Evolutionary conservation across 2,113 vertebrate species (phyloP), one percentile per base, ranked within the genome.

Genomic region (Geococcyx californianus): DNA sequence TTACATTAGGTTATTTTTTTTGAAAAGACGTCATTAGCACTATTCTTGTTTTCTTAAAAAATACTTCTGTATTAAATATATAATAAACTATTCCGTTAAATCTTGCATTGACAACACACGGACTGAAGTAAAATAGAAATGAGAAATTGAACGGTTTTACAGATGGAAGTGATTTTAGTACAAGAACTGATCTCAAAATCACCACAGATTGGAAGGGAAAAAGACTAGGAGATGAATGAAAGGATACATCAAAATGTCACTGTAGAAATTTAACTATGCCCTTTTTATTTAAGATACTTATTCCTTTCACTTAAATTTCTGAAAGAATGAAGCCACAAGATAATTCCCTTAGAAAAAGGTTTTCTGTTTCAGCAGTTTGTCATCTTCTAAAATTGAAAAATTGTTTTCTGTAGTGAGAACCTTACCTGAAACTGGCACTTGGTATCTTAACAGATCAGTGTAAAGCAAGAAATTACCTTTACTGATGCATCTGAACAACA

Each of bases 391-490:
- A 97, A 95, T 94, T 96, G 95, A 95, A 96, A 96, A 90, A 93
- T 94, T 93, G 96, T 96, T 95, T 94, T 95, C 81, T 96, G 87
- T 96, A 96, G 95, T 96, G 95, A 95, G 95, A 96, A 96, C 95
- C 94, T 95, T 96, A 96, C 95, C 97, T 98, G 96, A 98, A 98
- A 97, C 95, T 95, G 95, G 89, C 95, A 97, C 96, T 98, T 98
- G 95, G 80, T 97, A 97, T 97, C 95, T 97, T 97, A 98, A 95
- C 98, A 99, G 99, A 97, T 99, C 97, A 99, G 96, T 97, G 99
- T 99, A 97, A 99, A 99, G 97, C 99, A 99, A 97, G 99, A 99
- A 97, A 98, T 99, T 97, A 99, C 99, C 98, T 98, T 99, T 98
- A 98, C 99, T 94, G 99, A 99, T 91, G 97, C 99, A 89, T 95